Evolutionary conservation across 2,113 vertebrate genomes (phyloP), one percentile per base, ranked within the genome.

Genomic region (Serilophus lunatus): DNA sequence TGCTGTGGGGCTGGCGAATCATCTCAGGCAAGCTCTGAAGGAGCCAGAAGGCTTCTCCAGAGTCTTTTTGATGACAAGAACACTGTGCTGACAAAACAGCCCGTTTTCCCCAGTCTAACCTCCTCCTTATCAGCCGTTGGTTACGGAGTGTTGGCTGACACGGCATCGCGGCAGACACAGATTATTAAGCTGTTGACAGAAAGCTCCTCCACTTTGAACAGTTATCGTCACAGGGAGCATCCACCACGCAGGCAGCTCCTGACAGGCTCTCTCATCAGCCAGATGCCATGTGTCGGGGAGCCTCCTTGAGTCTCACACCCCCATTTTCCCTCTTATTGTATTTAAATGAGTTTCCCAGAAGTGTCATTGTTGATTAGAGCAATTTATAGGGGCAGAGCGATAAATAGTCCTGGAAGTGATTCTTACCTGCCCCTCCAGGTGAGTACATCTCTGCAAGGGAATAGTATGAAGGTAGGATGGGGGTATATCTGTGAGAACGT

Each of bases 131-230:
- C 95, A 95, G 85, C 95, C 79, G 45, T 59, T 47, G 18, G 2
- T 86, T 56, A 13, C 81, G 90, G 57, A 95, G 94, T 59, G 82
- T 90, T 94, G 94, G 95, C 93, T 96, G 94, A 92, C 85, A 6
- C 4, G 10, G 88, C 79, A 38, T 79, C 18, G 40, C 35, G 60
- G 93, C 91, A 90, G 94, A 89, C 50, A 7, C 68, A 68, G 92
- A 51, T 97, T 96, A 94, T 93, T 86, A 94, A 96, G 94, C 10
- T 95, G 93, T 90, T 96, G 95, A 97, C 96, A 96, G 96, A 92
- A 64, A 80, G 86, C 94, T 96, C 93, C 92, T 94, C 95, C 93
- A 83, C 95, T 81, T 31, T 5, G 82, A 81, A 2, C 88, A 88
- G 92, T 88, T 95, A 66, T 95, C 82, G 50, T 94, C 22, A 6